Base-by-base conservation (phyloP, 2,113 vertebrate genomes). In the Calidris pugnax region DNA sequence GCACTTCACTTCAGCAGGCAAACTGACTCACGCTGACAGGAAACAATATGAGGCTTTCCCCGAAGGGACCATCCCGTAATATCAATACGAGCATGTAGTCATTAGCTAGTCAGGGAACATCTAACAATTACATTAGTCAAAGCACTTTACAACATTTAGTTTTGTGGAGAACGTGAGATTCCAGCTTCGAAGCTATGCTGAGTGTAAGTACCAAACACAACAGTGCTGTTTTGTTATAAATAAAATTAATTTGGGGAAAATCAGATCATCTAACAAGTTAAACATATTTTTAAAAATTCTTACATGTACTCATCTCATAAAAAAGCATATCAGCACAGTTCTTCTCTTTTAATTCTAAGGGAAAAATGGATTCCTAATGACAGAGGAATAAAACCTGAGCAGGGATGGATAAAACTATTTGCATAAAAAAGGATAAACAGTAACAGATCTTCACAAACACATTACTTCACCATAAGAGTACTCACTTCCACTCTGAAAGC, bases 61-160 rank as follows among this genome's bases (percentile, higher is more conserved):
- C 10, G 9, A 95, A 94, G 90, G 92, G 76, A 94, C 68, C 83
- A 96, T 92, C 92, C 95, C 83, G 95, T 92, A 96, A 93, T 90
- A 95, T 92, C 85, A 89, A 93, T 96, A 95, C 1, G 0, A 84
- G 59, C 59, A 95, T 72, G 60, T 47, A 94, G 93, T 96, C 88
- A 96, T 96, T 97, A 95, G 85, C 83, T 84, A 96, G 87, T 97
- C 92, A 93, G 90, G 79, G 93, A 96, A 95, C 51, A 96, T 94
- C 88, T 92, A 96, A 96, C 85, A 93, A 84, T 94, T 94, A 94
- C 90, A 71, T 95, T 95, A 97, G 96, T 92, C 95, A 96, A 97
- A 96, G 92, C 88, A 93, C 79, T 92, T 96, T 96, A 78, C 60
- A 93, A 93, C 85, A 95, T 73, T 92, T 90, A 71, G 47, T 86